Evolutionary conservation across 1,140 invertebrate genomes (phyloP), one percentile per base, ranked within the genome.

Genomic region (Listronotus bonariensis): DNA sequence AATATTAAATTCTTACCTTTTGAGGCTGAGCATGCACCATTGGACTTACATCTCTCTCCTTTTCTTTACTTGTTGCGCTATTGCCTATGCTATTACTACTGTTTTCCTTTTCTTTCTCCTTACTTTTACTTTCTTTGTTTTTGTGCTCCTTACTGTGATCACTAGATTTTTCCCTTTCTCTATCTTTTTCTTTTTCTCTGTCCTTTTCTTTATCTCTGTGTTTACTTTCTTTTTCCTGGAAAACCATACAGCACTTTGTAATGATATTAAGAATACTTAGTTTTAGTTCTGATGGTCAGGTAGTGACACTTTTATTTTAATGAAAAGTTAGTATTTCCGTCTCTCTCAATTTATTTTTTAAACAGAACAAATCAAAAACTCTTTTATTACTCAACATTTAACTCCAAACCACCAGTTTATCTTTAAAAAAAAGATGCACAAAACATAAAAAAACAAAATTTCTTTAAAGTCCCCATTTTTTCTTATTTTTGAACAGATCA

Each of bases 131-230:
- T 34, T 77, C 72, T 41, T 70, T 73, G 45, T 63, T 75, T 64
- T 78, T 74, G 12, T 67, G 56, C 20, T 73, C 70, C 60, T 73
- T 73, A 20, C 58, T 45, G 41, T 57, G 63, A 52, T 65, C 63
- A 6, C 12, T 34, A 11, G 40, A 12, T 17, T 56, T 55, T 20
- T 63, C 60, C 36, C 53, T 45, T 34, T 74, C 72, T 34, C 66
- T 70, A 38, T 77, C 72, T 58, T 72, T 74, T 36, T 36, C 34
- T 36, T 72, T 74, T 36, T 36, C 34, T 36, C 34, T 36, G 31
- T 75, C 71, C 41, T 68, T 73, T 10, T 76, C 71, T 51, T 69
- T 74, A 31, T 76, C 73, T 64, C 69, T 75, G 18, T 73, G 67
- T 68, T 77, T 73, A 61, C 77, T 51, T 71, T 79, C 48, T 72